Percentiles rank a stretch among this genome's conserved stretches.
phyloP scores from a whole-genome alignment of 2,888 invertebrate genomes.

The Parelbella ahira region DNA sequence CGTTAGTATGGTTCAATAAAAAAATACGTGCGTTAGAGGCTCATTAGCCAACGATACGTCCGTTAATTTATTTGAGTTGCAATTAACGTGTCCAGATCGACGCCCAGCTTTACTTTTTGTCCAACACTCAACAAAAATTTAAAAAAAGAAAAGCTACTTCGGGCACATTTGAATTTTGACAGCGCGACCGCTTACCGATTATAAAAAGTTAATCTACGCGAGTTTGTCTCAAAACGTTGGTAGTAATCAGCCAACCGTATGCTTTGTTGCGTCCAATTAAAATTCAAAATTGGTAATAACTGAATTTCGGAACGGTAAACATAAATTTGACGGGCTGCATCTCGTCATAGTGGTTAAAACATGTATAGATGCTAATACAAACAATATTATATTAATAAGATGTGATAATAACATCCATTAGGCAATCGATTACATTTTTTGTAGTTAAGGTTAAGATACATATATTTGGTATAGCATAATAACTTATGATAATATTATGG shows the following conservation, averaged over 20 bases:
- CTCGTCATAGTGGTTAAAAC: constrained; percentile 5
- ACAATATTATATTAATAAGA: constrained; percentile 24
- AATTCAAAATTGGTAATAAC: constrained; percentile 6
- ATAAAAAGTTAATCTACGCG: constrained; percentile 23
- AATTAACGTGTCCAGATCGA: constrained; percentile 70
- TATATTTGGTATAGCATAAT: too few species aligned
- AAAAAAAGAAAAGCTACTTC: constrained; percentile 31
- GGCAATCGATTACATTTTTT: constrained; percentile 17
- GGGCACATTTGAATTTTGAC: constrained; percentile 40
- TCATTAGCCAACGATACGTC: constrained; percentile 69
- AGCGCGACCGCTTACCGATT: constrained; percentile 39
- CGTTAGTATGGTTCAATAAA: constrained; percentile 31
- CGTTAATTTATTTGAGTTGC: constrained; percentile 73
- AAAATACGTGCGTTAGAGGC: constrained; percentile 41
- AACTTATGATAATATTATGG: too few species aligned
- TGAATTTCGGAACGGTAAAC: constrained; percentile 4
- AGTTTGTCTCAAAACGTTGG: constrained; percentile 4
- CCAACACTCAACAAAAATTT: constrained; percentile 39
- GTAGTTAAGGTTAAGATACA: too few species aligned
- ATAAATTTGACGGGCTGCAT: constrained; percentile 3
- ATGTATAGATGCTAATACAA: constrained; percentile 24
- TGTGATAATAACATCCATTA: constrained; percentile 23
- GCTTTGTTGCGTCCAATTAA: constrained; percentile 20
- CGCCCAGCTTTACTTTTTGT: constrained; percentile 49
- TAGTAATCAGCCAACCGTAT: constrained; percentile 12